Evolutionary conservation across 2,797 vertebrate species (phyloP), one percentile per base, ranked within the genome.

Genomic region (Oreortyx pictus): DNA sequence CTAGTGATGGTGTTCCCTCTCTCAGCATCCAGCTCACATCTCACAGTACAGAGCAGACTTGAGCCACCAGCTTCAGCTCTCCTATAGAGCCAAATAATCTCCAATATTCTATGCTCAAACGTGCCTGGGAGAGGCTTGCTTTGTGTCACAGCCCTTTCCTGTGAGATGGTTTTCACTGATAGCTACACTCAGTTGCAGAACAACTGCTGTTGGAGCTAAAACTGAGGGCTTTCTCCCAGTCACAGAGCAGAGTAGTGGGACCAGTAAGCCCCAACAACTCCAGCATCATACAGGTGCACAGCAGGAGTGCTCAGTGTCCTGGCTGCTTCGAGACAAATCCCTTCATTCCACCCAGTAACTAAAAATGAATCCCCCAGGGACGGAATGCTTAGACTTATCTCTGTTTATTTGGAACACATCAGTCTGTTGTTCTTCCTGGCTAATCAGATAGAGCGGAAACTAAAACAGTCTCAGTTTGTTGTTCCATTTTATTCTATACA

Each of bases 351-450:
- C 9, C 57, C 44, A 54, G 61, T 65, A 87, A 93, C 83, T 94
- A 86, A 91, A 93, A 94, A 77, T 3, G 29, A 71, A 77, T 62
- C 57, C 82, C 68, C 85, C 39, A 56, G 84, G 89, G 85, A 91
- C 11, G 13, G 24, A 82, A 84, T 67, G 59, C 74, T 93, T 46
- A 68, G 82, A 52, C 0, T 0, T 89, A 65, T 71, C 93, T 90
- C 67, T 77, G 85, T 92, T 96, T 93, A 89, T 56, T 92, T 67
- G 49, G 77, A 88, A 61, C n/a, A 4, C 7, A 80, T 82, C 91
- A 77, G 89, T 91, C 92, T 95, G 77, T 65, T 95, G 85, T 86
- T 95, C 91, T 96, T 96, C 93, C 94, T 96, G 93, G 60, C 68
- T 96, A 91, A 96, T 96, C 93, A 96, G 96, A 94, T 92, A 88